Base-by-base conservation (phyloP, 2,113 vertebrate species). In the Cnemophilus loriae region DNA sequence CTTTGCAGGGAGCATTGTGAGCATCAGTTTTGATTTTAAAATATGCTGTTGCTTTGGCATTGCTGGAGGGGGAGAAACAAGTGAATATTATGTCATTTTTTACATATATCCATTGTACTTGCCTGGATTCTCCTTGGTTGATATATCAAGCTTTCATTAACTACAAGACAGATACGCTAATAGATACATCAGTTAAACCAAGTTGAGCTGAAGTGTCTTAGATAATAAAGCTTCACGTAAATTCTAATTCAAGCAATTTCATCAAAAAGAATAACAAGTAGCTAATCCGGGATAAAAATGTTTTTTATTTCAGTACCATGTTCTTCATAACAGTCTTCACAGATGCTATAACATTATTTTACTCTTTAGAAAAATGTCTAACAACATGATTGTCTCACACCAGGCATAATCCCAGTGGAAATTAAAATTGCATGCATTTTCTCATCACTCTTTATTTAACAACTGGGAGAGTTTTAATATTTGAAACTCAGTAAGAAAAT, bases 391-490 rank as follows among this genome's bases (percentile, higher is more conserved):
- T 95, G 96, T 92, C 84, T 97, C 77, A 95, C 89, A 95, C 92
- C 85, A 96, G 79, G 83, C 96, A 42, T 85, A 90, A 90, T 97
- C 96, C 95, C 95, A 86, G 92, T 95, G 93, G 96, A 96, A 96
- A 97, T 96, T 96, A 96, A 96, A 96, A 96, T 95, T 95, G 92
- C 83, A 88, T 90, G 92, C 93, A 93, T 96, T 95, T 97, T 93
- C 95, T 97, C 93, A 96, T 96, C 93, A 85, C 87, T 96, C 92
- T 96, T 95, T 96, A 96, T 97, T 96, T 96, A 96, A 96, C 95
- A 96, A 96, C 95, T 87, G 87, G 84, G 95, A 96, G 92, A 95
- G 78, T 93, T 96, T 96, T 94, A 94, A 93, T 95, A 96, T 96
- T 95, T 96, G 93, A 96, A 94, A 96, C 84, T 93, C 87, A 67